These are phyloP conservation scores for Diaprepes abbreviatus DNA, from an alignment of 2,888 invertebrate species.

Conservation along the genomic window DNA sequence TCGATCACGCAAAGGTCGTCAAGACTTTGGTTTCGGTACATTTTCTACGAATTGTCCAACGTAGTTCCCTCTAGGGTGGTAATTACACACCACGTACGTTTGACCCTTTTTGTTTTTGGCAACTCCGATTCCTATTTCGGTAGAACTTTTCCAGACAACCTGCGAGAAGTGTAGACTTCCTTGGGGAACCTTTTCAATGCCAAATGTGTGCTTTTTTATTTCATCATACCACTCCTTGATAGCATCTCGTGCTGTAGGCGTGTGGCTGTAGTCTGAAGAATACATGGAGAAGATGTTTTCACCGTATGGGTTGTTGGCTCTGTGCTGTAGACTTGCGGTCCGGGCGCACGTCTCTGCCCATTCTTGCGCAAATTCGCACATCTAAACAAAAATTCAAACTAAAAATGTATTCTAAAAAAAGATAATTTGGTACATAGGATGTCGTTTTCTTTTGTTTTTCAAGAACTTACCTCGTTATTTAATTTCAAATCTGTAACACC, in stretches of 20 bases:
- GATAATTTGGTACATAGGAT: too few relatives aligned
- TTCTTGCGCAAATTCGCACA: conserved; percentile 76
- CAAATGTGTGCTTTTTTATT: conserved; percentile 70
- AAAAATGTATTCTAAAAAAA: too few relatives aligned
- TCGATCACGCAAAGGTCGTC: conserved; percentile 50
- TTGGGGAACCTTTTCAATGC: conserved; percentile 70
- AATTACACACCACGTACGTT: conserved; percentile 88
- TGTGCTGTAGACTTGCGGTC: conserved; percentile 76
- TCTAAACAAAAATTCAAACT: conserved; percentile 65
- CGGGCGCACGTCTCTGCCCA: conserved; percentile 80
- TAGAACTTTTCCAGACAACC: conserved; percentile 79
- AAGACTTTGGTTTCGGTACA: conserved; percentile 72
- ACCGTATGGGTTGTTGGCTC: conserved; percentile 75
- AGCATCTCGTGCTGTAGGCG: conserved; percentile 70
- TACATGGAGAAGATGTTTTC: conserved; percentile 73
- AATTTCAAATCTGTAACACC: conserved; percentile 71
- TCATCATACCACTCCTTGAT: conserved; percentile 75
- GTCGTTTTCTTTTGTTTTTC: too few relatives aligned
- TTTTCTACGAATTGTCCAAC: conserved; percentile 79
- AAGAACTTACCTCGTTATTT: conserved; percentile 69
- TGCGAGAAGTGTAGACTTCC: conserved; percentile 69
- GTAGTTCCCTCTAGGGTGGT: conserved; percentile 86
- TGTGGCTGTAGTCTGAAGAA: conserved; percentile 70
- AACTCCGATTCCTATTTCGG: conserved; percentile 79
- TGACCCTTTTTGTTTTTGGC: conserved; percentile 82